Conservation (phyloP, 2,113 vertebrate species). For the Merops nubicus region DNA sequence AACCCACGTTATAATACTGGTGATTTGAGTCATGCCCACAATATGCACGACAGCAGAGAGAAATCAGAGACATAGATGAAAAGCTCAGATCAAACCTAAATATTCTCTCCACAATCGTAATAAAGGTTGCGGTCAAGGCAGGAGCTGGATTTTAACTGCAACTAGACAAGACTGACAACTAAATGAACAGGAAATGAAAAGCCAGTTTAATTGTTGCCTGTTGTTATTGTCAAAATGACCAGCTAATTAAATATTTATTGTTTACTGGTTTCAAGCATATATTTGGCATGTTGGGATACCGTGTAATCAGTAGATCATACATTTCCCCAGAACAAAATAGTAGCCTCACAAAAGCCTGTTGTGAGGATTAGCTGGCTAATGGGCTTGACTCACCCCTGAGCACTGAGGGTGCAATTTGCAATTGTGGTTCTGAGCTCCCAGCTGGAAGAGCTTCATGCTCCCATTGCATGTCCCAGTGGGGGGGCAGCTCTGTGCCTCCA, state of each 20-base stretch:
- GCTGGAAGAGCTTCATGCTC: slow-evolving; percentile 16
- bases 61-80: slow-evolving; percentile 29
- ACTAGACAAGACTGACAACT: slow-evolving; percentile 27
- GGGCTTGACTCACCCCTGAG: slow-evolving; percentile 3
- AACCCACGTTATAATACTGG: neutral
- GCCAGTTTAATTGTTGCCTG: slow-evolving; percentile 56
- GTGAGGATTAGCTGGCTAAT: slow-evolving; percentile 49
- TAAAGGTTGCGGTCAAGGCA: slow-evolving; percentile 12
- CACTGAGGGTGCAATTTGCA: slow-evolving; percentile 20
- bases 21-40: slow-evolving; percentile 21
- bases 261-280: slow-evolving; percentile 55
- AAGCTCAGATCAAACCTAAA: slow-evolving; percentile 45
- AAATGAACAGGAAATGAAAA: slow-evolving; percentile 64
- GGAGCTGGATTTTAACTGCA: slow-evolving; percentile 8
- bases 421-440: neutral
- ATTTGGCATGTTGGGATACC: slow-evolving; percentile 44
- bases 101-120: slow-evolving; percentile 12
- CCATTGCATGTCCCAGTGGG: neutral
- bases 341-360: slow-evolving; percentile 48
- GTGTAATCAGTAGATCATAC: slow-evolving; percentile 55
- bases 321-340: slow-evolving; percentile 30
- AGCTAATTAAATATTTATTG: slow-evolving; percentile 71
- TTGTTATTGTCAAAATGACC: slow-evolving; percentile 56
- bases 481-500: neutral
- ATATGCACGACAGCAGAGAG: neutral